Evolutionary conservation across 2,113 vertebrate species (phyloP).

Genomic region (Sebastes fasciatus): DNA sequence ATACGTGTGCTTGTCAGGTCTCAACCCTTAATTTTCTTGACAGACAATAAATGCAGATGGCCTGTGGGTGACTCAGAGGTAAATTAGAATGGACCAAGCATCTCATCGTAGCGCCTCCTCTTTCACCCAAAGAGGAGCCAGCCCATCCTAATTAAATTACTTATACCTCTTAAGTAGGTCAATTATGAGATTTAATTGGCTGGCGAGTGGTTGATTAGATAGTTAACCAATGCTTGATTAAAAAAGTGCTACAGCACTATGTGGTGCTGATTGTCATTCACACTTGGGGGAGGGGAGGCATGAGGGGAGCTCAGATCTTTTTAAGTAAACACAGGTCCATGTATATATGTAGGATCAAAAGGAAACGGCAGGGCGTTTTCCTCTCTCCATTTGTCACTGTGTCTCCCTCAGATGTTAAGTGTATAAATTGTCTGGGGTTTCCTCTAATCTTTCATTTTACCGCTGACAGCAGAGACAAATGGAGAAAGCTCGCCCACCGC

Average conservation of each 20-base stretch:
- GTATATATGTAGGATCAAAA: constrained; percentile 18
- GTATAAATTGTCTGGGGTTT: constrained; percentile 54
- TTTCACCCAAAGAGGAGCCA: constrained; percentile 40
- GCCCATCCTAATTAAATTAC: constrained; percentile 69
- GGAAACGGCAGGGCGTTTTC: constrained; percentile 35
- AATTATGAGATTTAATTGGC: constrained; percentile 79
- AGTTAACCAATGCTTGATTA: constrained; percentile 71
- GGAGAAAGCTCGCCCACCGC: constrained; percentile 50
- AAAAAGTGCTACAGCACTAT: constrained; percentile 44
- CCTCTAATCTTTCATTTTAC: constrained; percentile 71
- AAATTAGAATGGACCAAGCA: constrained; percentile 30
- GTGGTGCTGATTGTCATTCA: constrained; percentile 25
- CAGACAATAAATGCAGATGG: constrained; percentile 35
- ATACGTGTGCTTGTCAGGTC: constrained; percentile 23
- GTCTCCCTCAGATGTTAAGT: constrained; percentile 51
- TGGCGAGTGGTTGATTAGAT: constrained; percentile 67
- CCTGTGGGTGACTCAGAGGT: constrained; percentile 24
- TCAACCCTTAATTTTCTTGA: constrained; percentile 28
- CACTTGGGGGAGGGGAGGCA: constrained; percentile 11
- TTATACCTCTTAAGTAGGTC: constrained; percentile 63
- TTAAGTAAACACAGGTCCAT: constrained; percentile 29
- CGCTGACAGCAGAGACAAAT: constrained; percentile 70
- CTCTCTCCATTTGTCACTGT: constrained; percentile 41
- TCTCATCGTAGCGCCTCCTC: constrained; percentile 33
- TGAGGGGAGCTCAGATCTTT: constrained; percentile 4